phyloP scores from a whole-genome alignment of 2,113 vertebrate species.

The Rhineura floridana region DNA sequence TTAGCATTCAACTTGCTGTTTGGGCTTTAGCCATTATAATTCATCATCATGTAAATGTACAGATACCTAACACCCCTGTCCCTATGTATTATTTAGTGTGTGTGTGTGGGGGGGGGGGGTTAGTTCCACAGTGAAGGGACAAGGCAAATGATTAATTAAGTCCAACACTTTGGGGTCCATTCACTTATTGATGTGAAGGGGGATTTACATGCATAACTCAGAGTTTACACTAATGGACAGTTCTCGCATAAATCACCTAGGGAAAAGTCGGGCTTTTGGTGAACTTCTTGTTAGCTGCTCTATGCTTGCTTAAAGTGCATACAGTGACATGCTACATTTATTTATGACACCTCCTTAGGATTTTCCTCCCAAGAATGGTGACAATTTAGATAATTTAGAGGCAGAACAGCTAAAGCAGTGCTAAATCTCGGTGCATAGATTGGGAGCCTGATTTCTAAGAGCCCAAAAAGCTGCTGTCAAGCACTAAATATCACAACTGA shows the following conservation, averaged over 20 bases:
- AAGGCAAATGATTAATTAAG: slow-evolving; percentile 70
- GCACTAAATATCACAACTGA: neutral
- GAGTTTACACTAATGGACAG: slow-evolving; percentile 37
- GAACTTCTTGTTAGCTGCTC: slow-evolving; percentile 21
- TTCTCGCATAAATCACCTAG: slow-evolving; percentile 36
- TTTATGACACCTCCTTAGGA: slow-evolving; percentile 1
- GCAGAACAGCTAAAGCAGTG: neutral
- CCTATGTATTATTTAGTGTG: slow-evolving; percentile 71
- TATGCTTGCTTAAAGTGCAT: neutral
- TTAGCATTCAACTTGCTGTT: slow-evolving; percentile 70
- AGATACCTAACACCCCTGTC: slow-evolving; percentile 64
- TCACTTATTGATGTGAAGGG: slow-evolving; percentile 53
- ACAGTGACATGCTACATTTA: neutral
- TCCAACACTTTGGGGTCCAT: slow-evolving; percentile 52
- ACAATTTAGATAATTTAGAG: neutral
- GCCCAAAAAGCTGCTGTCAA: neutral
- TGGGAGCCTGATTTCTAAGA: neutral
- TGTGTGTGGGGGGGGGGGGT: no score
- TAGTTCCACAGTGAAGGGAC: slow-evolving; percentile 53
- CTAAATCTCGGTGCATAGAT: neutral
- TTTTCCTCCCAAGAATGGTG: neutral
- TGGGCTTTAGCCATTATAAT: slow-evolving; percentile 64
- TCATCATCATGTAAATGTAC: slow-evolving; percentile 67
- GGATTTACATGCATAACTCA: slow-evolving; percentile 53
- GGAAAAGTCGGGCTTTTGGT: neutral